Evolutionary conservation across 2,113 vertebrate species (phyloP), one percentile per base, ranked within the genome.

Genomic region (Thymallus thymallus): DNA sequence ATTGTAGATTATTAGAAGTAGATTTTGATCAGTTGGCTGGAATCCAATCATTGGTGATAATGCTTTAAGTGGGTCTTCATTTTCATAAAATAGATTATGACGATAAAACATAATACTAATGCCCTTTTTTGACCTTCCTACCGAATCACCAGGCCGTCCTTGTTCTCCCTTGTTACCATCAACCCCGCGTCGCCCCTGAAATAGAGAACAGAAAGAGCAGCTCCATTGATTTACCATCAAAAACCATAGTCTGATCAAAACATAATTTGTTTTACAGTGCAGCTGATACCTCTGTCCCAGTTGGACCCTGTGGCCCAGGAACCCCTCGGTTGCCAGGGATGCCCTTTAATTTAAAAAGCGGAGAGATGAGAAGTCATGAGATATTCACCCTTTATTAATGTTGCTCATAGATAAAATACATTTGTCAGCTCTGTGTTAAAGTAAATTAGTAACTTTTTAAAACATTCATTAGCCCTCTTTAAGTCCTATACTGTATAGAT

Each of bases 111-210:
- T 23, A 64, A 76, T 60, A 71, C 67, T 20, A 69, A 73, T 66
- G 67, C 65, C 58, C 45, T 74, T 88, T 79, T 81, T 79, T 72
- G 66, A 74, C 74, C 73, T 83, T 87, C 90, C 90, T 96, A 99
- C 97, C 95, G 87, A 91, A 84, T 87, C 77, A 46, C 97, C 97
- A 77, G 92, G 86, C 62, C 88, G 91, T 75, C 97, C 97, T 62
- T 92, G 92, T 63, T 96, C 95, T 81, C 97, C 97, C 86, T 96
- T 96, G 83, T 93, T 85, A 60, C 97, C 97, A 62, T 89, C 88
- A 24, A 91, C 80, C 23, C 97, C 97, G 83, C 87, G 95, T 46
- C 84, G 85, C 69, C 97, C 97, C 97, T 82, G 83, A 22, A 46
- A 79, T 79, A 88, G 81, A 70, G 13, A 23, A 83, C 58, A 71